Percentiles rank a stretch among this genome's conserved stretches.
These are phyloP conservation scores for Megamerina dolium DNA, from an alignment of 2,888 invertebrate genomes.

Conservation along the genomic window DNA sequence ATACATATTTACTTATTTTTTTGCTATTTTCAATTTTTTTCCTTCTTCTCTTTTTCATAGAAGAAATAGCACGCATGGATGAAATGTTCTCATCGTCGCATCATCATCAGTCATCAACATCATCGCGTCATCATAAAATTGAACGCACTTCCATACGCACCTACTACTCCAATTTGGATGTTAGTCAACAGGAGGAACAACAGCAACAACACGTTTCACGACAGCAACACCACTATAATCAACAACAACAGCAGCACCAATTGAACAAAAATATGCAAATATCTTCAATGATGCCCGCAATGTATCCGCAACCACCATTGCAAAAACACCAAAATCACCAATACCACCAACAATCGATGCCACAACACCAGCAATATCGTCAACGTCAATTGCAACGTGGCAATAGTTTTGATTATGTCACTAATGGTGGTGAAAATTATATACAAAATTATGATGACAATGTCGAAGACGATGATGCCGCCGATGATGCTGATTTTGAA, in stretches of 20 bases:
- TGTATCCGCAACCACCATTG: conserved; percentile 9
- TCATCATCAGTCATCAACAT: conserved; percentile 30
- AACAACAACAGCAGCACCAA: conserved; percentile 17
- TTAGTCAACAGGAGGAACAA: conserved; percentile 29
- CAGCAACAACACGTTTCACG: conserved; percentile 22
- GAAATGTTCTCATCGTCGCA: conserved; percentile 63
- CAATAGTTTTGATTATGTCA: conserved; percentile 35
- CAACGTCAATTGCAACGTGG: conserved; percentile 26
- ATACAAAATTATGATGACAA: conserved; percentile 21
- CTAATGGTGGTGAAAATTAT: conserved; percentile 30
- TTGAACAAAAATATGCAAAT: conserved; percentile 1
- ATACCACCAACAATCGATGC: conserved; percentile 9
- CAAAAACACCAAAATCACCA: conserved; percentile 10
- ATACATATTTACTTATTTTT: too few relatives aligned
- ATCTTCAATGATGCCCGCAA: conserved; percentile 1
- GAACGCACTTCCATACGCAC: conserved; percentile 49
- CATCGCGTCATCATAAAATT: conserved; percentile 50
- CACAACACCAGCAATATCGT: conserved; percentile 8
- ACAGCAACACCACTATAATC: conserved; percentile 22
- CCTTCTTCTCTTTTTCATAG: conserved; percentile 50
- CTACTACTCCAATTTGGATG: conserved; percentile 46
- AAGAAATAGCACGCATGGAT: conserved; percentile 73
- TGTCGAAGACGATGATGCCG: conserved; percentile 22
- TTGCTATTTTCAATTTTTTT: too few relatives aligned
- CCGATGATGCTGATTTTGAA: conserved; percentile 34